Conservation (phyloP, 2,888 invertebrate genomes). For the Clanis bilineata region DNA sequence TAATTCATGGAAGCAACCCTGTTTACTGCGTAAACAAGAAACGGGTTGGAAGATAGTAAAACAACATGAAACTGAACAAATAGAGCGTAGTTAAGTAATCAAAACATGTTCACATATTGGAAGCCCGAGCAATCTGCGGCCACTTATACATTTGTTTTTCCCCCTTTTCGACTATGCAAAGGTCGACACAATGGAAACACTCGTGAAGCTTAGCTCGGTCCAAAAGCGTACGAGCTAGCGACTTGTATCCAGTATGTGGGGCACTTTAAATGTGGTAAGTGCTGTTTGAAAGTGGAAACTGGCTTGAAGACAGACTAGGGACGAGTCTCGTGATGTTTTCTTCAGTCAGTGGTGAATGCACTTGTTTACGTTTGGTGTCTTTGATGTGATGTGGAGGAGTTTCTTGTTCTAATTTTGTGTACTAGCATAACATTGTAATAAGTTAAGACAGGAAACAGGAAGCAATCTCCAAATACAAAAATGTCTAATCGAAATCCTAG, state of each 20-base stretch:
- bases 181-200: slow-evolving; percentile 35
- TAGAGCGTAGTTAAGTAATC: slow-evolving; percentile 17
- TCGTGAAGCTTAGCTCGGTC: slow-evolving; percentile 35
- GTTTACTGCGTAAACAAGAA: slow-evolving; percentile 18
- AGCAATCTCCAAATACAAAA: too few relatives aligned
- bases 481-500: background rate
- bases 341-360: background rate
- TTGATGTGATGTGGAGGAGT: background rate
- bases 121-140: slow-evolving; percentile 16
- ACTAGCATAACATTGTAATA: too few relatives aligned
- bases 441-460: too few relatives aligned
- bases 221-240: slow-evolving; percentile 34
- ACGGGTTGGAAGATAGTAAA: slow-evolving; percentile 12
- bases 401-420: background rate
- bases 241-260: slow-evolving; percentile 44
- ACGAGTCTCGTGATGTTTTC: slow-evolving; percentile 22
- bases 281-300: slow-evolving; percentile 23
- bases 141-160: slow-evolving; percentile 32
- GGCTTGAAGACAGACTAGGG: slow-evolving; percentile 26
- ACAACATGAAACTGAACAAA: slow-evolving; percentile 19
- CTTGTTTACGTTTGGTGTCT: background rate
- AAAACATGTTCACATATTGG: slow-evolving; percentile 23
- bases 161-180: slow-evolving; percentile 25
- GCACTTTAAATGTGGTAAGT: slow-evolving; percentile 46
- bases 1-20: slow-evolving; percentile 27